Conservation (phyloP, 2,888 invertebrate species). For the Nephrocerus scutellatus region DNA sequence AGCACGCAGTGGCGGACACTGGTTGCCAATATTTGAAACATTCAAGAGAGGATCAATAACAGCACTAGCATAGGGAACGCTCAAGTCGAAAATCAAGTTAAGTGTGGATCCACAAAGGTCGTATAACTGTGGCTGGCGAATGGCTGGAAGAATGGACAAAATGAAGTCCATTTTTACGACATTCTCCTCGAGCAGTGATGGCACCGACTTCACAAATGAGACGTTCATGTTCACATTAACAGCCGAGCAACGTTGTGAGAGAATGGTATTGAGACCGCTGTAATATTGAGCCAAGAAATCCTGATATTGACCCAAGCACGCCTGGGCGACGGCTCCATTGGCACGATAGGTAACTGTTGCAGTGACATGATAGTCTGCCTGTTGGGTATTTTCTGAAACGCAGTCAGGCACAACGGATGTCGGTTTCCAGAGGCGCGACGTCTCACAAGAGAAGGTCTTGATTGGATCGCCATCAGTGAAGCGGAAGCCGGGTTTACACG, state of each 20-base stretch:
- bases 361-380: conserved; percentile 89
- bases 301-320: conserved; percentile 78
- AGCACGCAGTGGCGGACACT: conserved; percentile 86
- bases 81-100: conserved; percentile 86
- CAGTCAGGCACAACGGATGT: conserved; percentile 89
- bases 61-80: conserved; percentile 85
- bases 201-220: conserved; percentile 74
- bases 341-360: conserved; percentile 81
- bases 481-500: conserved; percentile 79
- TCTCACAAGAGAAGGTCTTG: conserved; percentile 79
- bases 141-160: conserved; percentile 76
- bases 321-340: conserved; percentile 78
- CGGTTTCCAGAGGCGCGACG: conserved; percentile 76
- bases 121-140: conserved; percentile 85
- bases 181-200: conserved; percentile 76
- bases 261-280: conserved; percentile 65
- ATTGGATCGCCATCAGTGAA: conserved; percentile 86
- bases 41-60: conserved; percentile 84
- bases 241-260: conserved; percentile 88
- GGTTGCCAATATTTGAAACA: conserved; percentile 82
- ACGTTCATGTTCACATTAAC: conserved; percentile 94
- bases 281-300: conserved; percentile 77
- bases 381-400: conserved; percentile 90
- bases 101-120: conserved; percentile 92
- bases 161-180: conserved; percentile 86